phyloP scores from a whole-genome alignment of 2,113 vertebrate species.

The Tylochromis polylepis region DNA sequence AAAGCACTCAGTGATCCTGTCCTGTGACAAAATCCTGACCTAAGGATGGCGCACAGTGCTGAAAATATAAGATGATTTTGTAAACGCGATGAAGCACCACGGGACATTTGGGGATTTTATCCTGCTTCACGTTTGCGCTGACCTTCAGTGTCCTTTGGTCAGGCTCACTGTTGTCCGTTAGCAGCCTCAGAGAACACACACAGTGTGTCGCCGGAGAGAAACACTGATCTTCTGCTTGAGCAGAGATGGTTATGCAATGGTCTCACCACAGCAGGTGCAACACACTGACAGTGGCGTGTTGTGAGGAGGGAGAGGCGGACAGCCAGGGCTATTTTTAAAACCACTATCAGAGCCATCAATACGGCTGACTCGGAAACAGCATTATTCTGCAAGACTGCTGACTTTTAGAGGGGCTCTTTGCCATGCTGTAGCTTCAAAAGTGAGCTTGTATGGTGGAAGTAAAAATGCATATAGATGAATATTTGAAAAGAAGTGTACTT shows the following conservation, averaged over 20 bases:
- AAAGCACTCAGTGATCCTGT: background rate
- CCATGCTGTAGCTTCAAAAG: background rate
- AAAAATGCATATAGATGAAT: conserved; percentile 16
- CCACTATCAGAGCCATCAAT: conserved; percentile 19
- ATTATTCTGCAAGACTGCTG: background rate
- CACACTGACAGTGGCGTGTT: conserved; percentile 41
- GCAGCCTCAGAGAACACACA: background rate
- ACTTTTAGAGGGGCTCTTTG: background rate
- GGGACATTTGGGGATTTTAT: background rate
- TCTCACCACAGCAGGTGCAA: conserved; percentile 58
- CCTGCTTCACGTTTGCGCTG: background rate
- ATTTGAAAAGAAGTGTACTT: background rate
- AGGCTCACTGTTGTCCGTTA: background rate
- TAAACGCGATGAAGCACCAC: background rate
- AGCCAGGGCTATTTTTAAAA: conserved; percentile 68
- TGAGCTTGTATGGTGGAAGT: background rate
- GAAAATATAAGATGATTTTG: background rate
- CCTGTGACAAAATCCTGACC: background rate
- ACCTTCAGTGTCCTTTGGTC: conserved; percentile 43
- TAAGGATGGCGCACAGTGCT: background rate
- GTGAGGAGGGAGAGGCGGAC: conserved; percentile 43
- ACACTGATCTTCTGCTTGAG: conserved; percentile 45
- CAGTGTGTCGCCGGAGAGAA: conserved; percentile 8
- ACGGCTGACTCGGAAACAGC: conserved; percentile 5
- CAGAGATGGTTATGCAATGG: conserved; percentile 33